Base-by-base conservation (phyloP, 2,888 invertebrate genomes). In the Lysandra coridon region DNA sequence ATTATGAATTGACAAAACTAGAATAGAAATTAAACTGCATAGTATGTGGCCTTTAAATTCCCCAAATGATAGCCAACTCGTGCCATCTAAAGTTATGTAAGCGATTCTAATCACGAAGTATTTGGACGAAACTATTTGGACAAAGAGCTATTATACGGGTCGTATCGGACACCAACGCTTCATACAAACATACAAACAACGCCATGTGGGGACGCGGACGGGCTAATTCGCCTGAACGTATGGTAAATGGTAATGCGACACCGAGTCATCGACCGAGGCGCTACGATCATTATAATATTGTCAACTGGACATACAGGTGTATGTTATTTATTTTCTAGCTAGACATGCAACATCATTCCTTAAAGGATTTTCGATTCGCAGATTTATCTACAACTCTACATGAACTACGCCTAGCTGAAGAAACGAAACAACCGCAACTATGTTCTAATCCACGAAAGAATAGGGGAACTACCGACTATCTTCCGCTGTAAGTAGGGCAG, bases 181-280 rank as follows among this genome's bases (percentile, higher is more conserved):
- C 33, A 69, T 69, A 69, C 33, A 69, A 69, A 69, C 69, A 69
- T 69, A 69, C 33, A 33, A 69, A 69, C 69, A 37, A 69, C 69
- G n/a, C 74, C 44, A 44, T 74, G 23, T 33, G 76, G 49, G 79
- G 74, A 79, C 82, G 80, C 83, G 82, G 74, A 79, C 83, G 80
- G 84, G 82, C 82, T 79, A 76, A 79, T 80, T 79, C 81, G 81
- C 80, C 74, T 80, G 81, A 79, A 37, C 80, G 81, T 84, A 88
- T 87, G 84, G 83, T 87, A 87, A 88, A 88, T 87, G 84, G 83
- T 87, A 87, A 88, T 87, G 84, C 80, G 81, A 81, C 83, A 85
- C 85, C 84, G 85, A 90, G 90, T 90, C 91, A 88, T 87, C 87
- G 90, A 87, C 89, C 90, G 87, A 74, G 64, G 78, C 79, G 75